Evolutionary conservation across 2,797 vertebrate species (phyloP).

Genomic region (Podarcis lilfordi): DNA sequence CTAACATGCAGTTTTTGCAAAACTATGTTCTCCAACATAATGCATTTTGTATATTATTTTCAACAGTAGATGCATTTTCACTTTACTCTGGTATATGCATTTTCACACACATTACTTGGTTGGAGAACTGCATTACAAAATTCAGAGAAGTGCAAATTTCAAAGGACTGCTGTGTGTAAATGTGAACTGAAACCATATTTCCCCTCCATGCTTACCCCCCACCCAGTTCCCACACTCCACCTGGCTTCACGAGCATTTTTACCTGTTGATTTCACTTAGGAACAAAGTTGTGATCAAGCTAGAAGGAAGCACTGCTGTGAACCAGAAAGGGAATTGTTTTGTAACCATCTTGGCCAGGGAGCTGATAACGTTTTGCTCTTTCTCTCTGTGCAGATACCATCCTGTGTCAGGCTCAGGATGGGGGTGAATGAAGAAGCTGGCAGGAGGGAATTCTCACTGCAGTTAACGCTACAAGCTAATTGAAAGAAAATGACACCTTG

Average conservation of each 20-base stretch:
- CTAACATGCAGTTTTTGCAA: no score
- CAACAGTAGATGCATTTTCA: no score
- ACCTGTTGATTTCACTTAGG: rapidly evolving
- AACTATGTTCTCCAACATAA: no score
- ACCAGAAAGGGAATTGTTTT: constrained; percentile 54
- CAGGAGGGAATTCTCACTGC: constrained; percentile 42
- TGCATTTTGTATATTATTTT: no score
- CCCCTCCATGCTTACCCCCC: no score
- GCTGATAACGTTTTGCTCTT: constrained; percentile 14
- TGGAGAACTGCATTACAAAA: no score
- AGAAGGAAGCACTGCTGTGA: rapidly evolving
- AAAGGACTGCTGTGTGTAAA: no score
- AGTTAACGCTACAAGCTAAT: constrained; percentile 57
- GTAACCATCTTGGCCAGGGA: constrained; percentile 38
- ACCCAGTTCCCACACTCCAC: not conserved
- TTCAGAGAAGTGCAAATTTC: no score
- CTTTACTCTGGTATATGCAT: no score
- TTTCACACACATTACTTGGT: no score
- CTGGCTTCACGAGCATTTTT: not conserved
- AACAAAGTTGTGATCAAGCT: not conserved
- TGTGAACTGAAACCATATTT: no score
- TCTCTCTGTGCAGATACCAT: not conserved
- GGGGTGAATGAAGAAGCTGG: constrained; percentile 60
- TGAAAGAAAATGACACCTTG: constrained; percentile 69
- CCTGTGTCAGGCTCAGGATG: not conserved